These are phyloP conservation scores for Suncus etruscus DNA, from an alignment of 2,113 vertebrate genomes.

Conservation along the genomic window DNA sequence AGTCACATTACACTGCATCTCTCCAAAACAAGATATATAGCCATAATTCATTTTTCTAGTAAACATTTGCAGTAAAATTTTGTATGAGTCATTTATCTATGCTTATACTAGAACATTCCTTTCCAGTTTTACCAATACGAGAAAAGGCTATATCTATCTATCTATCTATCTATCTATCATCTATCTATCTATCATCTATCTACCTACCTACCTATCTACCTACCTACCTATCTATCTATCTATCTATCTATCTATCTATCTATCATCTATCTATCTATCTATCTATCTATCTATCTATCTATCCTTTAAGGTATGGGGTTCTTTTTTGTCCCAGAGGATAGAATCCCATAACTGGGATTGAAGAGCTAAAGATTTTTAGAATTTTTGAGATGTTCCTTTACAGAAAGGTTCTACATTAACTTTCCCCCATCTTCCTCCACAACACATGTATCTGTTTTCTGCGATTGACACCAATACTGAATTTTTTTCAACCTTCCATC, in stretches of 20 bases:
- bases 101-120: conserved; percentile 24
- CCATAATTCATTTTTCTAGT: conserved; percentile 17
- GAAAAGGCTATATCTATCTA: neutral
- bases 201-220: too few species aligned
- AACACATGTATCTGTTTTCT: neutral
- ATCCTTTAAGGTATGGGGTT: neutral
- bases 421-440: neutral
- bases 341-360: neutral
- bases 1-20: neutral
- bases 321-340: neutral
- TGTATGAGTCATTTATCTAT: conserved; percentile 15
- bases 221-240: too few species aligned
- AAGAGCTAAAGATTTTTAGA: neutral
- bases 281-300: neutral
- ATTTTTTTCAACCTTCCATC: conserved; percentile 8
- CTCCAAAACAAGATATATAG: neutral
- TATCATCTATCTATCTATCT: too few species aligned
- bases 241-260: too few species aligned
- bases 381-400: conserved; percentile 1
- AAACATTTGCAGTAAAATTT: conserved; percentile 8
- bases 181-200: too few species aligned
- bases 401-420: neutral
- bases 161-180: too few species aligned
- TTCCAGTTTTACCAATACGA: conserved; percentile 3
- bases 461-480: neutral